Evolutionary conservation across 2,888 invertebrate genomes (phyloP).

Genomic region (Tholera decimalis): DNA sequence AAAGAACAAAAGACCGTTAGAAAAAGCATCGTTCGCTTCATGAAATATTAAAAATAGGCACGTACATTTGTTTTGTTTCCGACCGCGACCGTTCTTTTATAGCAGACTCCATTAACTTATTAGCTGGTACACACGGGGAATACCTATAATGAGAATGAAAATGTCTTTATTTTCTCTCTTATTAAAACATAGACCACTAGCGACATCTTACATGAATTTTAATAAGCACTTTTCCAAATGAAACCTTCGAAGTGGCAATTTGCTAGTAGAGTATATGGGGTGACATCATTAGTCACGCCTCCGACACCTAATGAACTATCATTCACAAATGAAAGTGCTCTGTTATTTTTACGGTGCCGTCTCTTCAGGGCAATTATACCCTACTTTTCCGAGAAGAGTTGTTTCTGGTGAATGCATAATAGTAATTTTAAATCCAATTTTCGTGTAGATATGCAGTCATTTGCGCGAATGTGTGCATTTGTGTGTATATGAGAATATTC

Average conservation of each 20-base stretch:
- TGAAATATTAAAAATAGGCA: conserved; percentile 68
- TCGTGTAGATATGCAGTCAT: not conserved
- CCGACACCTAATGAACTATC: conserved; percentile 62
- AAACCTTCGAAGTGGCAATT: conserved; percentile 49
- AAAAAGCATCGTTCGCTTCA: conserved; percentile 61
- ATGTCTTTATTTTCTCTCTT: conserved; percentile 42
- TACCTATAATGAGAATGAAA: conserved; percentile 53
- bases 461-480: not conserved
- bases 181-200: conserved; percentile 30
- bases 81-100: conserved; percentile 51
- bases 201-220: conserved; percentile 46
- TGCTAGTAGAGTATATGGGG: conserved; percentile 44
- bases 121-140: conserved; percentile 56
- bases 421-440: not conserved
- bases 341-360: conserved; percentile 52
- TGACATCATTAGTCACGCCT: conserved; percentile 65
- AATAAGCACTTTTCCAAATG: conserved; percentile 58
- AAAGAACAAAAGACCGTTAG: conserved; percentile 68
- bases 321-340: conserved; percentile 60
- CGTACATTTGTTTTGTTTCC: conserved; percentile 63
- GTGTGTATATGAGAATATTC: conserved; percentile 26
- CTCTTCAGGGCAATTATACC: conserved; percentile 49
- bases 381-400: conserved; percentile 33
- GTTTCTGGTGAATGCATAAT: conserved; percentile 4
- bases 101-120: conserved; percentile 68